phyloP scores from a whole-genome alignment of 2,797 vertebrate species.

The Betta splendens region DNA sequence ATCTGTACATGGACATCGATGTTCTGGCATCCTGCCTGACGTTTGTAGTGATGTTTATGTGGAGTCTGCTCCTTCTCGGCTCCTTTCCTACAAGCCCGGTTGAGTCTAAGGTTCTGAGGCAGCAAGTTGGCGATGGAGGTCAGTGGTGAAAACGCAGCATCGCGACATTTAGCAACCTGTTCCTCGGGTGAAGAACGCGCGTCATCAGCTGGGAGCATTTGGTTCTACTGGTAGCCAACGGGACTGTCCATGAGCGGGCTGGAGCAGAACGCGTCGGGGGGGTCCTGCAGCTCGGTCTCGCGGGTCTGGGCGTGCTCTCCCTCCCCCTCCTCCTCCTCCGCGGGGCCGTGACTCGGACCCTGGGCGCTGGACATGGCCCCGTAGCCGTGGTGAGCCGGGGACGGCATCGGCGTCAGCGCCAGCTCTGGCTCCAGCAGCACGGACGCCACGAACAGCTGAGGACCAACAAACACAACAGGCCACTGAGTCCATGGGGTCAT shows the following conservation, averaged over 20 bases:
- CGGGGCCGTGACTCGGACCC: constrained; percentile 77
- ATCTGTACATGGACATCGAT: constrained; percentile 41
- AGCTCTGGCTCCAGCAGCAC: constrained; percentile 94
- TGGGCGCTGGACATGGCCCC: constrained; percentile 90
- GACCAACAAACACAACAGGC: constrained; percentile 32
- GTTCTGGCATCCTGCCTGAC: constrained; percentile 39
- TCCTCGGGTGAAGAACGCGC: constrained; percentile 56
- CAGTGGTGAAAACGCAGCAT: constrained; percentile 67
- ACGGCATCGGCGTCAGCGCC: constrained; percentile 91
- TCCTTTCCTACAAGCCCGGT: constrained; percentile 36
- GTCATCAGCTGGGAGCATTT: constrained; percentile 44
- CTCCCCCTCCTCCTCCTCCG: constrained; percentile 72
- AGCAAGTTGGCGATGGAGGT: constrained; percentile 68
- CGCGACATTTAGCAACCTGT: constrained; percentile 63
- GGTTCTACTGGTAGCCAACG: constrained; percentile 84
- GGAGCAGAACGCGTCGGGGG: constrained; percentile 77
- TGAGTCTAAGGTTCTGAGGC: constrained; percentile 59
- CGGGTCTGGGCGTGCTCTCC: constrained; percentile 75
- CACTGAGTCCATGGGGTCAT: neutral
- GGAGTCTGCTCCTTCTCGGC: constrained; percentile 38
- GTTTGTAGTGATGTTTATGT: constrained; percentile 20
- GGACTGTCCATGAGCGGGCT: constrained; percentile 85
- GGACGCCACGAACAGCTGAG: constrained; percentile 92
- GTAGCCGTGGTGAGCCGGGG: constrained; percentile 92
- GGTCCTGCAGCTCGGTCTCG: constrained; percentile 79